Evolutionary conservation across 2,888 invertebrate species (phyloP), one percentile per base, ranked within the genome.

Genomic region (Teinopalpus imperialis): DNA sequence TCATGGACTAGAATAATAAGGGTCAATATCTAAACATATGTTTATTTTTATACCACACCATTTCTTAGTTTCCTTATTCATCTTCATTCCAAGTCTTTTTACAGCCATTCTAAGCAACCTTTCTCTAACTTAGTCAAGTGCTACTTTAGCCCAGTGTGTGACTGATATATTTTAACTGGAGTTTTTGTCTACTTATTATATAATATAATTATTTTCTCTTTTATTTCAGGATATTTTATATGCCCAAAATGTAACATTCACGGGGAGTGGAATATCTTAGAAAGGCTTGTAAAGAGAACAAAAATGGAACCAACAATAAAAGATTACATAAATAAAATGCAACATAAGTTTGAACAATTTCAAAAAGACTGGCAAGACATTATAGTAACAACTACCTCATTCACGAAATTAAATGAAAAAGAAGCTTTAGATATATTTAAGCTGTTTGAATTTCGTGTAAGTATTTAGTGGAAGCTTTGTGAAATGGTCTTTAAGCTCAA

Each of bases 231-330:
- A 39, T 91, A 91, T 58, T 94, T 94, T 64, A 65, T 92, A 35
- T 95, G 95, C 62, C 90, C 92, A 13, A 90, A 83, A 52, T 95
- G 95, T 64, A 92, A 91, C 68, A 74, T 90, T n/a, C 90, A 89
- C 49, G 93, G 94, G 1, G 87, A 92, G 13, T 93, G 94, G 91
- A 86, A 74, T 60, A 81, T 79, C 55, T 74, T 93, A 34, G 90
- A 92, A 61, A 83, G 86, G 50, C 71, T 90, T 43, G 63, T 93
- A 1, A 87, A 81, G 49, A 85, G 81, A 61, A 61, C 68, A 1
- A 83, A 81, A 61, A 26, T 76, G 7, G 86, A 82, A 55, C 36
- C 68, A 13, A 59, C 69, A 4, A 53, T 78, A 3, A 79, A 74
- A 59, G 81, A 82, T 27, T 77, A 75, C 31, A 69, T 76, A 54